Evolutionary conservation across 2,888 invertebrate genomes (phyloP).

Genomic region (Imbricaverruca yamaguchii): DNA sequence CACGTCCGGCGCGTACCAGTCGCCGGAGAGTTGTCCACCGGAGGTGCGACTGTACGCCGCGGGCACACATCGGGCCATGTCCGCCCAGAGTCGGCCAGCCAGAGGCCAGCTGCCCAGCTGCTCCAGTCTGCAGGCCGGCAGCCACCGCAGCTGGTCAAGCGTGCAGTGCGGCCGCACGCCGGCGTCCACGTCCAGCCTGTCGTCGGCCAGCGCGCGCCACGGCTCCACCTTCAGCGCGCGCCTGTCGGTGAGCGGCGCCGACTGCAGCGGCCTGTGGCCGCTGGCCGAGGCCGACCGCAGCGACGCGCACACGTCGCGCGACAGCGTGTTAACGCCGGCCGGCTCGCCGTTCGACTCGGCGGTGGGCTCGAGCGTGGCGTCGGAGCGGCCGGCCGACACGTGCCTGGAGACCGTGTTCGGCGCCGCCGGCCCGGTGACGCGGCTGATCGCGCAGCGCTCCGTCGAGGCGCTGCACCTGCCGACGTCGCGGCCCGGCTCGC

Average conservation of each 20-base stretch:
- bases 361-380: constrained; percentile 10
- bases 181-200: neutral
- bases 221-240: neutral
- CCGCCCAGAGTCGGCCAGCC: too few relatives aligned
- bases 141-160: neutral
- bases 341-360: constrained; percentile 14
- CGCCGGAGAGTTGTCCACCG: too few relatives aligned
- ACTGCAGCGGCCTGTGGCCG: neutral
- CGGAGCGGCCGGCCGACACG: constrained; percentile 24
- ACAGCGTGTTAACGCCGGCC: too few relatives aligned
- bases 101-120: too few relatives aligned
- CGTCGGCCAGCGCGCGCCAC: neutral
- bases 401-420: constrained; percentile 29
- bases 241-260: neutral
- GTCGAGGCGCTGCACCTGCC: constrained; percentile 24
- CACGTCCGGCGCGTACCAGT: neutral
- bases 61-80: too few relatives aligned
- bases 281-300: neutral
- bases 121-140: too few relatives aligned
- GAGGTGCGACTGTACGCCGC: too few relatives aligned
- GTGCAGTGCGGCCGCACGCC: neutral
- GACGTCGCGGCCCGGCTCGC: constrained; percentile 2
- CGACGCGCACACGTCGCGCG: neutral
- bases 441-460: constrained; percentile 26
- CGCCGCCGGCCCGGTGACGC: constrained; percentile 26